These are phyloP conservation scores for western clawed frog (Xenopus tropicalis) DNA, from an alignment of 2,113 vertebrate species.

Conservation along the genomic window DNA sequence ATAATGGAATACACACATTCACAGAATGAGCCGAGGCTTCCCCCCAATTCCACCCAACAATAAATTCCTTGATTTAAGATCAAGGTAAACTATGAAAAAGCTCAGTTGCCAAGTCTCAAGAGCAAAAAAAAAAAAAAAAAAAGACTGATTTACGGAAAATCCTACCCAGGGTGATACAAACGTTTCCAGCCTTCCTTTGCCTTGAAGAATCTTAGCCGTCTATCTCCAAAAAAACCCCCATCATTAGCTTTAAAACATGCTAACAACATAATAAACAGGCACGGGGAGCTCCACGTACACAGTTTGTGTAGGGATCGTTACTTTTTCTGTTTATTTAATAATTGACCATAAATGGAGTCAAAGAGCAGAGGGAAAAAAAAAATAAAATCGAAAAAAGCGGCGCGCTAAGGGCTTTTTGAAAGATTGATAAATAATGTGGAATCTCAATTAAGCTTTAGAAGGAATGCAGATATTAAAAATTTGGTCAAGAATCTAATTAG, in stretches of 20 bases:
- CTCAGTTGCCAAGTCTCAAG: slow-evolving; percentile 63
- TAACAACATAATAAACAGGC: slow-evolving; percentile 69
- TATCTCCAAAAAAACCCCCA: slow-evolving; percentile 65
- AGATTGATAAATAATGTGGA: slow-evolving; percentile 99
- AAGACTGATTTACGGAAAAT: slow-evolving; percentile 66
- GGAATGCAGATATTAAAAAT: slow-evolving; percentile 99
- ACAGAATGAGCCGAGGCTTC: background rate
- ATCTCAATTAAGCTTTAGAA: slow-evolving; percentile 97
- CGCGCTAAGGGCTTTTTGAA: slow-evolving; percentile 83
- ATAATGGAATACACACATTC: slow-evolving; percentile 2
- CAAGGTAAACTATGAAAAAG: slow-evolving; percentile 69
- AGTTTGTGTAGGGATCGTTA: slow-evolving; percentile 66
- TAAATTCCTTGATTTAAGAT: slow-evolving; percentile 48
- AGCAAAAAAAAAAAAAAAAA: slow-evolving; percentile 55
- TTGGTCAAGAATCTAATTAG: slow-evolving; percentile 99
- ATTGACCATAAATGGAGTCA: slow-evolving; percentile 81
- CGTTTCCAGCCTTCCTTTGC: slow-evolving; percentile 73
- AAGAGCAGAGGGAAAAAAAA: slow-evolving; percentile 69
- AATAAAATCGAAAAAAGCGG: slow-evolving; percentile 61
- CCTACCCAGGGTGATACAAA: slow-evolving; percentile 75
- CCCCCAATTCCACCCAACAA: background rate
- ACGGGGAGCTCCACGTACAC: slow-evolving; percentile 63
- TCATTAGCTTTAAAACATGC: slow-evolving; percentile 80
- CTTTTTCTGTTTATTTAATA: slow-evolving; percentile 80
- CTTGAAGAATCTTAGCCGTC: slow-evolving; percentile 76